These are phyloP conservation scores for Arremon aurantiirostris DNA, from an alignment of 2,797 vertebrate genomes.

Conservation along the genomic window DNA sequence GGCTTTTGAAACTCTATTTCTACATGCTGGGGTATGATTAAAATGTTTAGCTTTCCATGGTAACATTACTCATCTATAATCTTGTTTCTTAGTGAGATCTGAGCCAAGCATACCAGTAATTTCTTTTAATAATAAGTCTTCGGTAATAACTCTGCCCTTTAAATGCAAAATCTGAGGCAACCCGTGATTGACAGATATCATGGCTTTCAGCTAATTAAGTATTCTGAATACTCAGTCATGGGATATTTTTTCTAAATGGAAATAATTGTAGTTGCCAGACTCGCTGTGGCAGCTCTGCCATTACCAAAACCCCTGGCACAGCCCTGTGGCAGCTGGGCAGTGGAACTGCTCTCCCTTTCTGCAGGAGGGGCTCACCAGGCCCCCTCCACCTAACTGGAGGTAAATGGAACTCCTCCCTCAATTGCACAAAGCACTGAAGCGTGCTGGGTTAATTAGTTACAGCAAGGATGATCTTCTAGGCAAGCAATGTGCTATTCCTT, in stretches of 20 bases:
- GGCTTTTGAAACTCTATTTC: background rate
- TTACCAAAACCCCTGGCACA: background rate
- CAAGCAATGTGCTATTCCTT: background rate
- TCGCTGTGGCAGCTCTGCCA: background rate
- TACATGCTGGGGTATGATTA: background rate
- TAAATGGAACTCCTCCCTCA: background rate
- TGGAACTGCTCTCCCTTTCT: background rate
- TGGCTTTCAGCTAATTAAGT: background rate
- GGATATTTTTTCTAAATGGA: background rate
- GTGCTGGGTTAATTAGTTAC: conserved; percentile 21
- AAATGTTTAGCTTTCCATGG: conserved; percentile 20
- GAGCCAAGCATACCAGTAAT: background rate
- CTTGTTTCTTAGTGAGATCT: background rate
- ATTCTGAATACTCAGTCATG: background rate
- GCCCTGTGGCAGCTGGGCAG: background rate
- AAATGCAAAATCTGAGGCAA: background rate
- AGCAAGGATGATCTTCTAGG: background rate
- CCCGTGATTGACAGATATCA: background rate
- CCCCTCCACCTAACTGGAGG: background rate
- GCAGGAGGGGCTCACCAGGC: background rate
- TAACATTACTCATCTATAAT: conserved; percentile 35
- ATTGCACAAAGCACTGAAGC: conserved; percentile 14
- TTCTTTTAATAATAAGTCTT: conserved; percentile 22
- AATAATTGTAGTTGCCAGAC: background rate
- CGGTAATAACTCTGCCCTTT: conserved; percentile 20